phyloP scores from a whole-genome alignment of 2,113 vertebrate species.

The Cheilinus undulatus region DNA sequence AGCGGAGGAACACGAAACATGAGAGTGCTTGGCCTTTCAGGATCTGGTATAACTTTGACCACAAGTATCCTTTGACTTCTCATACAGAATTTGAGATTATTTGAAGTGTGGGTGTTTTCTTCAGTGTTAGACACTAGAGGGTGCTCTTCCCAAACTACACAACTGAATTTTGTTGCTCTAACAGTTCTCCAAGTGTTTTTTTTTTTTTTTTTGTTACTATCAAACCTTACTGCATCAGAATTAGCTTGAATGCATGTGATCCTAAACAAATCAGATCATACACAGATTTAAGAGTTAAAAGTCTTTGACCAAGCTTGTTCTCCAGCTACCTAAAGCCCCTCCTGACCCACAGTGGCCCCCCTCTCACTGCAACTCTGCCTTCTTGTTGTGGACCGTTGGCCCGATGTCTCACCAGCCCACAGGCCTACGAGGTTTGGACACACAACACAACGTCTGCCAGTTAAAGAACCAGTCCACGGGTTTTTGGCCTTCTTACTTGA shows the following conservation, averaged over 20 bases:
- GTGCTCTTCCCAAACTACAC: slow-evolving; percentile 18
- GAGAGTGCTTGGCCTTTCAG: slow-evolving; percentile 97
- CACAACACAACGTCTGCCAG: not conserved
- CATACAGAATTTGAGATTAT: not conserved
- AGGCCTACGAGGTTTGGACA: slow-evolving; percentile 90
- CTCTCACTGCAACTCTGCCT: slow-evolving; percentile 90
- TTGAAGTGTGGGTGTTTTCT: not conserved
- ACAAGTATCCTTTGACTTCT: slow-evolving; percentile 90
- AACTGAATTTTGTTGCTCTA: too few relatives aligned
- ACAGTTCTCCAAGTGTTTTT: too few relatives aligned
- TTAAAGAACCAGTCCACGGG: not conserved
- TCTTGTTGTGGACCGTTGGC: slow-evolving; percentile 92
- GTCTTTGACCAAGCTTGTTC: slow-evolving; percentile 70
- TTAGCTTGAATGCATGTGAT: not conserved
- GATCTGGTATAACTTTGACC: slow-evolving; percentile 98
- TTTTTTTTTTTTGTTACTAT: too few relatives aligned
- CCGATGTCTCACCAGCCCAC: slow-evolving; percentile 92
- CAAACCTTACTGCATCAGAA: not conserved
- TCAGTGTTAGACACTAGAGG: slow-evolving; percentile 49
- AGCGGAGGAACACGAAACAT: slow-evolving; percentile 90
- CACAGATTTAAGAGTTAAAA: not conserved
- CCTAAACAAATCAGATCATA: not conserved
- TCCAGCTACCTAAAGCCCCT: slow-evolving; percentile 95
- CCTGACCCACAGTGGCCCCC: slow-evolving; percentile 93
- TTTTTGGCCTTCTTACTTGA: not conserved